Base-by-base conservation (phyloP, 1,140 invertebrate species). In the Arion vulgaris region DNA sequence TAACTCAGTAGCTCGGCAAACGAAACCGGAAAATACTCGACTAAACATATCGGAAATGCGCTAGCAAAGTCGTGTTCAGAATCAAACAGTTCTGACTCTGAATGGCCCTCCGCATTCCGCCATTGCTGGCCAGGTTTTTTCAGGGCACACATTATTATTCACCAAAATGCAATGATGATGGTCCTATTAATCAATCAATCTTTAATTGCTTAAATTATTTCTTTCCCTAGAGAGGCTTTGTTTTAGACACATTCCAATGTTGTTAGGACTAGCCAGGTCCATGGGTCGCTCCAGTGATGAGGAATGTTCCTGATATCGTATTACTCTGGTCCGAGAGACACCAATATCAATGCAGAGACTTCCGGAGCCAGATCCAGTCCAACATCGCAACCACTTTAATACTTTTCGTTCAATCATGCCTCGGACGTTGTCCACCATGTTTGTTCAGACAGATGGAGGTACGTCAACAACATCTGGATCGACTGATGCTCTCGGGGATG, bases 231-330 rank as follows among this genome's bases (percentile, higher is more conserved):
- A 94, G 73, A 93, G 92, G 41, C 91, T 98, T n/a, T 98, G 96
- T 90, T 95, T 95, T 88, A 95, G 95, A 32, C 95, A 95, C 11
- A 94, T 98, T 26, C 97, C 97, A 74, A 94, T 97, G 73, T 93
- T 98, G 0, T 95, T 99, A 80, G 98, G 98, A 4, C 90, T 98
- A 77, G 95, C 95, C 0, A 92, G 98, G 79, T 96, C 97, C 7
- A 95, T 98, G 94, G 97, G 97, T 13, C 94, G 97, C 28, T 89
- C 90, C 19, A 97, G 96, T 91, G 88, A 88, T 39, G 94, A 94
- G 13, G 95, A 96, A 84, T 95, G 95, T 4, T 95, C 96, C 93
- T 98, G 32, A 94, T 98, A 5, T 96, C 96, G 85, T 94, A 96
- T 34, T 98, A 26, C 96, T 32, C 69, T 87, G 88, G 89, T 72